Percentiles rank a stretch among this genome's conserved stretches.
These are phyloP conservation scores for Ophion obscuratus DNA, from an alignment of 2,888 invertebrate species.

Conservation along the genomic window DNA sequence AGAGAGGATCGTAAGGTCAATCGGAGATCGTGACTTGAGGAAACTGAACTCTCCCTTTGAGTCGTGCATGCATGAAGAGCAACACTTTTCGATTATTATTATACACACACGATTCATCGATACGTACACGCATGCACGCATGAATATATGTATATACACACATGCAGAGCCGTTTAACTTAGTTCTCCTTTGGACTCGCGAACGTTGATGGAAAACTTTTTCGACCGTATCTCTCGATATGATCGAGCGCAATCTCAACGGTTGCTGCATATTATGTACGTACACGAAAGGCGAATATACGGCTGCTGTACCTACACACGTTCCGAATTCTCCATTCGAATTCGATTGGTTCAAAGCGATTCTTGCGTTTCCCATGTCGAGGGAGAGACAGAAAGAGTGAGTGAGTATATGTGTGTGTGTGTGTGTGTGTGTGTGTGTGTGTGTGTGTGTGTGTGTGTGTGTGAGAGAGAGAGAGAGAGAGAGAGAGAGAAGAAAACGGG, in stretches of 20 bases:
- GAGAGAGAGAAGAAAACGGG: no score
- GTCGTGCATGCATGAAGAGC: conserved; percentile 13
- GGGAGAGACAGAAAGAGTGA: background rate
- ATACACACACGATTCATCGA: background rate
- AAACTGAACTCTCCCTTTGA: conserved; percentile 49
- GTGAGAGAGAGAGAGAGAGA: background rate
- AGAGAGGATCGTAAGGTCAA: conserved; percentile 63
- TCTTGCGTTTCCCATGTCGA: background rate
- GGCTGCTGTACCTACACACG: background rate
- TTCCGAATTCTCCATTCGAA: conserved; percentile 5
- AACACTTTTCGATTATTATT: conserved; percentile 32
- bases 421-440: no score
- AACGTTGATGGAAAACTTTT: conserved; percentile 42
- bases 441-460: no score
- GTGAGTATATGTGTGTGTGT: no score
- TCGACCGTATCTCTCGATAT: conserved; percentile 46
- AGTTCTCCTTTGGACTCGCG: conserved; percentile 31
- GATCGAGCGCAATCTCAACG: conserved; percentile 53
- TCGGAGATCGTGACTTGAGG: conserved; percentile 64
- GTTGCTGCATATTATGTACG: conserved; percentile 31
- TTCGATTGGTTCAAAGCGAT: conserved; percentile 34
- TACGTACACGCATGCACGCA: background rate
- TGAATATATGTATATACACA: conserved; percentile 16
- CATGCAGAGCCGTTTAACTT: conserved; percentile 45
- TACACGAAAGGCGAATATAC: no score